Percentiles rank a stretch among this genome's conserved stretches.
Evolutionary conservation across 2,113 vertebrate genomes (phyloP).

Genomic region (Boleophthalmus pectinirostris): DNA sequence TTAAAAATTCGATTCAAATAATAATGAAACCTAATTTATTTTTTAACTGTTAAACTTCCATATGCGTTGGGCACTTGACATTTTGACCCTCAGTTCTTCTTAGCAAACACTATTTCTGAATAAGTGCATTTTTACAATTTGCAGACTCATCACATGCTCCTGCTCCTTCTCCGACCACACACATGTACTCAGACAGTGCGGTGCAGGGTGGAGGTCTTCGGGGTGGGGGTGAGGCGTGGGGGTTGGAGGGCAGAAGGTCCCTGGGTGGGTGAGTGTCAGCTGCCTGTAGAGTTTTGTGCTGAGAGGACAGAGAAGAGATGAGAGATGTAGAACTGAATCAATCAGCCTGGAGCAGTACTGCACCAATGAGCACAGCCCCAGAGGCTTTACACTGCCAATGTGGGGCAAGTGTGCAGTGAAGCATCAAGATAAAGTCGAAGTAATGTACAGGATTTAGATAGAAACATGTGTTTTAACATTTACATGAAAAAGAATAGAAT

Average conservation of each 20-base stretch:
- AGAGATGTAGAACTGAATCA: conserved; percentile 23
- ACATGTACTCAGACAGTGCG: neutral
- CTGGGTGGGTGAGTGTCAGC: conserved; percentile 23
- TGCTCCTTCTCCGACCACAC: conserved; percentile 16
- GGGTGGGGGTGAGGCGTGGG: neutral
- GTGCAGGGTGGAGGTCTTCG: neutral
- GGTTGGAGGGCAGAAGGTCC: neutral
- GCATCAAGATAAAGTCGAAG: neutral
- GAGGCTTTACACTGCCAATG: neutral
- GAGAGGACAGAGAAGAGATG: conserved; percentile 17
- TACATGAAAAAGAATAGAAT: too few relatives aligned
- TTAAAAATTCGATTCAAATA: neutral
- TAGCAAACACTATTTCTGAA: conserved; percentile 2
- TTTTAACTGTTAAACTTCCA: neutral
- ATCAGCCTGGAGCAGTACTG: conserved; percentile 25
- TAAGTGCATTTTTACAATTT: conserved; percentile 1
- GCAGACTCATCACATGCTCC: conserved; percentile 24
- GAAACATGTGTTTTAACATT: too few relatives aligned
- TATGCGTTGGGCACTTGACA: neutral
- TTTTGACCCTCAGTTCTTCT: neutral
- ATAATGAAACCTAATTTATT: neutral
- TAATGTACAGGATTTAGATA: neutral
- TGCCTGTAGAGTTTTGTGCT: conserved; percentile 31
- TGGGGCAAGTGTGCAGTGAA: neutral
- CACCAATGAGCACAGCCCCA: conserved; percentile 1